These are phyloP conservation scores for Simalia tracyae DNA, from an alignment of 2,797 vertebrate species.

Conservation along the genomic window DNA sequence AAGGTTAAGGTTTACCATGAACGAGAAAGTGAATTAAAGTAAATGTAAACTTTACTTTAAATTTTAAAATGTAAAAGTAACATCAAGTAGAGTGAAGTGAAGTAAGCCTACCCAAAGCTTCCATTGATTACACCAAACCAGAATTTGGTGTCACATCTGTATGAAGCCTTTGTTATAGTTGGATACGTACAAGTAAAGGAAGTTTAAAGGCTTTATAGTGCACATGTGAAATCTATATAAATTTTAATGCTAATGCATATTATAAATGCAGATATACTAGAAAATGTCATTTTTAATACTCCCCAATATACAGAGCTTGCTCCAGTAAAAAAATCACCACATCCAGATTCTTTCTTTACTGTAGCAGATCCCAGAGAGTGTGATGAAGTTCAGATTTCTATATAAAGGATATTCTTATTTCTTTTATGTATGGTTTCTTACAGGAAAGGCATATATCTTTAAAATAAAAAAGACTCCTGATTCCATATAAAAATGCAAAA, in stretches of 20 bases:
- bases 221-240: not conserved
- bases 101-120: not conserved
- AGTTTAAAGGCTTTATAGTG: not conserved
- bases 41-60: not conserved
- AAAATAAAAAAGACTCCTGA: not conserved
- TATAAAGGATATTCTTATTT: not conserved
- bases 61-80: not conserved
- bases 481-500: not conserved
- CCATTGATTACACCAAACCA: not conserved
- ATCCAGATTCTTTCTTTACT: not conserved
- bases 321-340: not conserved
- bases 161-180: not conserved
- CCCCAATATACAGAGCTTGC: not conserved
- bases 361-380: not conserved
- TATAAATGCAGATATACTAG: not conserved
- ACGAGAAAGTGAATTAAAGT: not conserved
- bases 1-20: not conserved
- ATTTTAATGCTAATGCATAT: not conserved
- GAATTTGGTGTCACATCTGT: not conserved
- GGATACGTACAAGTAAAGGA: not conserved
- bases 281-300: not conserved
- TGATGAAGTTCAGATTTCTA: not conserved
- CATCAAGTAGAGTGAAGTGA: not conserved
- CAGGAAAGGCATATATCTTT: not conserved
- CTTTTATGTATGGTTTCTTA: not conserved